A percentile compares a stretch with the other conserved stretches of the same genome.
phyloP scores from a whole-genome alignment of 1,140 invertebrate species.

The Leptinotarsa texana region DNA sequence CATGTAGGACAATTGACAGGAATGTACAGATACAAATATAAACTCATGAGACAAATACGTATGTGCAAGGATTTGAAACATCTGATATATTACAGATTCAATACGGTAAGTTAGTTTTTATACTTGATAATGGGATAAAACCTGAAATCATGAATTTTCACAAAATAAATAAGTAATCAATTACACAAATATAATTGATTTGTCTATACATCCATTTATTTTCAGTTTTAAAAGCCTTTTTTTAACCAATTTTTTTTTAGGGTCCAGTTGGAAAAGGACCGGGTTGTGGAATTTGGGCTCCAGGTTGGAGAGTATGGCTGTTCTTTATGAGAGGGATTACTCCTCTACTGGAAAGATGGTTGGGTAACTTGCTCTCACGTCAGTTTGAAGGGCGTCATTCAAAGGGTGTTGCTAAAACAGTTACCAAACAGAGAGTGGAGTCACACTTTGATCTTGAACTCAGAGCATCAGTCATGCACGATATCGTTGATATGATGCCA shows the following conservation, averaged over 20 bases:
- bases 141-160: too few species aligned
- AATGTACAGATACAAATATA: constrained; percentile 99
- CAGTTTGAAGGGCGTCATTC: constrained; percentile 99
- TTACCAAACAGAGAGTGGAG: constrained; percentile 99
- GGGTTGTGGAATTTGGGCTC: constrained; percentile 99
- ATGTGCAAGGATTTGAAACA: constrained; percentile 99
- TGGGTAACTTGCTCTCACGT: constrained; percentile 95
- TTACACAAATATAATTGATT: too few species aligned
- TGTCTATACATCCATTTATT: too few species aligned
- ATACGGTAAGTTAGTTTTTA: constrained; percentile 74
- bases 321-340: constrained; percentile 99
- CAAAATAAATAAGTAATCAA: too few species aligned
- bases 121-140: too few species aligned
- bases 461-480: constrained; percentile 98
- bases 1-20: constrained; percentile 99
- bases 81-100: constrained; percentile 99
- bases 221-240: too few species aligned
- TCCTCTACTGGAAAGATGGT: constrained; percentile 94
- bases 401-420: constrained; percentile 98
- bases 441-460: constrained; percentile 99
- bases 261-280: constrained; percentile 98
- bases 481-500: constrained; percentile 99
- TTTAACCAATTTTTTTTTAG: constrained; percentile 56
- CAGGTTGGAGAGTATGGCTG: constrained; percentile 98
- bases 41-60: constrained; percentile 98